phyloP scores from a whole-genome alignment of 2,797 vertebrate species.

The Pempheris klunzingeri region DNA sequence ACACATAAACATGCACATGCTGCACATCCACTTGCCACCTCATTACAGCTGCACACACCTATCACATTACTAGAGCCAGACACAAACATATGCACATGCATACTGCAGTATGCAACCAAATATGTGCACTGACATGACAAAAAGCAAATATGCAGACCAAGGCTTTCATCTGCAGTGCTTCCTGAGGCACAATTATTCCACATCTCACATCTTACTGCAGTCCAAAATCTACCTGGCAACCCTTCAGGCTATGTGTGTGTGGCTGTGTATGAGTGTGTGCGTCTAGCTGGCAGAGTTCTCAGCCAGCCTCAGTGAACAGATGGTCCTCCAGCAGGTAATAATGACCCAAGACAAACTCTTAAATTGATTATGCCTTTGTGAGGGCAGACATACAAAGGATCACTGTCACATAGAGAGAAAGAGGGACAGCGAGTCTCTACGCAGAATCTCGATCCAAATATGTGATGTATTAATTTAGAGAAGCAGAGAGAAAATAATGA shows the following conservation, averaged over 20 bases:
- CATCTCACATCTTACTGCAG: slow-evolving; percentile 59
- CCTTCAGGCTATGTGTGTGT: slow-evolving; percentile 63
- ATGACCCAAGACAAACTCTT: slow-evolving; percentile 88
- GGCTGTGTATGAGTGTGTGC: neutral
- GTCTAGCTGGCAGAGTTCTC: slow-evolving; percentile 21
- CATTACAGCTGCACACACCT: neutral
- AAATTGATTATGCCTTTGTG: slow-evolving; percentile 84
- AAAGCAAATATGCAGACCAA: neutral
- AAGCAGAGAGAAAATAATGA: neutral
- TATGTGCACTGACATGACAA: neutral
- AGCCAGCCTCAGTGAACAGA: slow-evolving; percentile 84
- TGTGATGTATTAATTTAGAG: slow-evolving; percentile 19
- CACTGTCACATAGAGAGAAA: slow-evolving; percentile 48
- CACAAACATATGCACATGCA: neutral
- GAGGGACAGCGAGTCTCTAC: neutral
- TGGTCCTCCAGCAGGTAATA: slow-evolving; percentile 92
- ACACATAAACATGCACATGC: slow-evolving; percentile 12
- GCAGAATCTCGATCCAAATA: slow-evolving; percentile 5
- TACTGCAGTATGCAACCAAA: neutral
- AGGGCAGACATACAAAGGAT: slow-evolving; percentile 77
- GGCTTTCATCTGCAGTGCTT: neutral
- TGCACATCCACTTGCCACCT: neutral
- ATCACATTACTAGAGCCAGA: neutral
- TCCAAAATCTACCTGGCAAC: slow-evolving; percentile 77
- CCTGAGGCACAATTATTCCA: slow-evolving; percentile 8